Evolutionary conservation across 1,140 invertebrate species (phyloP).

Genomic region (Drosophila subobscura): DNA sequence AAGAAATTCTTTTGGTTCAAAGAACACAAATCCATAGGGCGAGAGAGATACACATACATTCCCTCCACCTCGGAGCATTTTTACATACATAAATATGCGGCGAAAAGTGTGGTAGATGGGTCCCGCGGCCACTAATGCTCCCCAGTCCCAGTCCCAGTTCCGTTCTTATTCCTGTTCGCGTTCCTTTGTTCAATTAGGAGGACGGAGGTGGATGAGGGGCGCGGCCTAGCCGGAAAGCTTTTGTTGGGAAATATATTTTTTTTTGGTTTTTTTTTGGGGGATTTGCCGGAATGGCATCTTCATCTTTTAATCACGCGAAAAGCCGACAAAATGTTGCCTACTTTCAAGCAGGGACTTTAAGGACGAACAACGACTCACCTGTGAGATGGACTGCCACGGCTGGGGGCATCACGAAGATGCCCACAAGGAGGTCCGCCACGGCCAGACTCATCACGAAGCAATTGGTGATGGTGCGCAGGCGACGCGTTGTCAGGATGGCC

Average conservation of each 20-base stretch:
- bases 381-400: conserved; percentile 90
- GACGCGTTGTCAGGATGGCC: conserved; percentile 94
- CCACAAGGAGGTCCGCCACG: conserved; percentile 95
- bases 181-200: conserved; percentile 28
- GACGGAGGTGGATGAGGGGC: not conserved
- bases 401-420: conserved; percentile 97
- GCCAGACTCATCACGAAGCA: conserved; percentile 97
- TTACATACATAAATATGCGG: conserved; percentile 46
- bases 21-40: conserved; percentile 55
- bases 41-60: conserved; percentile 47
- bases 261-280: conserved; percentile 28
- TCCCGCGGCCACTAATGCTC: conserved; percentile 19
- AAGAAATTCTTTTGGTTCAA: conserved; percentile 57
- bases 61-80: conserved; percentile 41
- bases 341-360: conserved; percentile 34
- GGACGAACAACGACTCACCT: conserved; percentile 84
- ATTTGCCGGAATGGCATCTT: conserved; percentile 50
- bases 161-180: conserved; percentile 28
- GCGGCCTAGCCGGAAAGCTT: conserved; percentile 18
- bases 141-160: not conserved
- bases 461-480: conserved; percentile 96
- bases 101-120: not conserved
- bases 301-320: conserved; percentile 52
- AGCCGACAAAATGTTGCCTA: conserved; percentile 30
- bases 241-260: conserved; percentile 24